Base-by-base conservation (phyloP, 2,888 invertebrate genomes). In the Pheosia gnoma region DNA sequence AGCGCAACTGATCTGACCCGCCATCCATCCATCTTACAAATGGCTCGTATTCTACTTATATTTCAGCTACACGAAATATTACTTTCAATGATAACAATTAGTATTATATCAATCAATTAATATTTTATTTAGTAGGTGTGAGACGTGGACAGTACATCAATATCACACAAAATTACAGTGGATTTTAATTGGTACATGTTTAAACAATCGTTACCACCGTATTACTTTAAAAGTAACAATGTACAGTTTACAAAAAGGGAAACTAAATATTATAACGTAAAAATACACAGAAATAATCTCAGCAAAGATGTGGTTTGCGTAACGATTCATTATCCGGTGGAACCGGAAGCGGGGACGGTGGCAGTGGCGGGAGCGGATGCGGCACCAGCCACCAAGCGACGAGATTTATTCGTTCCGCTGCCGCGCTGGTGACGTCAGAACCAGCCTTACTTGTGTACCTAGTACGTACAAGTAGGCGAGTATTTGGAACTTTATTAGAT, bases 371-470 rank as follows among this genome's bases (percentile, higher is more conserved):
- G 66, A 63, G 67, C 65, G 65, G 66, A 62, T 55, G 67, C 75
- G 71, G 75, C 74, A 70, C 70, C 63, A 66, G 66, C 62, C 61
- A 49, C 62, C 65, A 67, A 69, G 70, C 66, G 63, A 66, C 62
- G 65, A 59, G 76, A 78, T 78, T 78, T 77, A 78, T 78, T 70
- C 67, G 66, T 72, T 75, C 75, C 74, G 74, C 65, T 61, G 63
- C 63, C 59, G 56, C 65, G 59, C 55, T 13, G 11, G 39, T 39
- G 55, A 13, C 55, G 39, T 5, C 55, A 13, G 7, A 10, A 1
- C 52, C 51, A 9, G 3, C 36, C 6, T 10, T 36, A 51, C 49
- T 9, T 1, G 11, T 10, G 10, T 45, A 41, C 9, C 2, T 4
- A 47, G n/a, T 47, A n/a, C n/a, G 4, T n/a, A 47, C n/a, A 9